Base-by-base conservation (phyloP, 2,113 vertebrate species). In the Uria lomvia region DNA sequence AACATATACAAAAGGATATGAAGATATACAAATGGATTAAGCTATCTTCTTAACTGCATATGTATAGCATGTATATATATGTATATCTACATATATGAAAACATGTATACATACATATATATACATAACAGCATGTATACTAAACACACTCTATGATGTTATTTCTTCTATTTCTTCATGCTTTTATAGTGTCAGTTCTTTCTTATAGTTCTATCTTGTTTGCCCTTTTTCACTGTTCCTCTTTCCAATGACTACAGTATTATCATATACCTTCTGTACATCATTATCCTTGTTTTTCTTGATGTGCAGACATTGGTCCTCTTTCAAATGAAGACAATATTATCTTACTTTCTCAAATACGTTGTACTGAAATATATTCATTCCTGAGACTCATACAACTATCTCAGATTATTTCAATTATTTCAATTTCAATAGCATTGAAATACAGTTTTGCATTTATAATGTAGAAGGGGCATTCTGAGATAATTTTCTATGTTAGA, bases 121-220 rank as follows among this genome's bases (percentile, higher is more conserved):
- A 6, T 1, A 50, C 1, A 7, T 21, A 50, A 59, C 5, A 36
- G 1, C 29, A 30, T 50, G 2, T 29, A 26, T 11, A 63, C 27
- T 56, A 81, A 55, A 11, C 11, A 47, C 10, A 17, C 0, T 29
- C 9, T 22, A 10, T 3, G 19, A 26, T 40, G 7, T 11, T 40
- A 20, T 47, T 92, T 77, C 6, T 73, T 66, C 18, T 30, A 9
- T 15, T 53, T 63, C 17, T 73, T 30, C 55, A 55, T 27, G 8
- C 0, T 18, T 83, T 75, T 50, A 12, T 34, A 40, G 6, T 21
- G 15, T 34, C 10, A 53, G 6, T 49, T 75, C 21, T 58, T 75
- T 36, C 13, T 52, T 38, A 29, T 3, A n/a, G 5, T 40, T 76
- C 32, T 91, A 40, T 29, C 3, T 42, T 42, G 7, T 32, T 50